Evolutionary conservation across 2,888 invertebrate species (phyloP).

Genomic region (Notocelia uddmanniana): DNA sequence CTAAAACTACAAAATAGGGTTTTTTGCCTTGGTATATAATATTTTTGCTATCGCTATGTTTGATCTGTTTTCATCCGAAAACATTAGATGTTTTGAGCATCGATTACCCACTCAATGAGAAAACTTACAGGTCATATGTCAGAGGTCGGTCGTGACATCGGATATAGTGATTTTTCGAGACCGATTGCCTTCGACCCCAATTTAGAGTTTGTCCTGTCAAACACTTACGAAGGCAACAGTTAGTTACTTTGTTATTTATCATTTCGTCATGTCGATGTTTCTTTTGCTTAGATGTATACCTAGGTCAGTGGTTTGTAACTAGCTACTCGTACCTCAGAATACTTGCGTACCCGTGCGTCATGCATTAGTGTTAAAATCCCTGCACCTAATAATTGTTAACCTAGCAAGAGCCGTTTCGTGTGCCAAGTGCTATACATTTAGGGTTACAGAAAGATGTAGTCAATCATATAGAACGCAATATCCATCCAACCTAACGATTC

Average conservation of each 20-base stretch:
- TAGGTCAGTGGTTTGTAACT: not conserved
- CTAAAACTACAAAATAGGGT: too few relatives aligned
- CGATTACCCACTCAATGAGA: slow-evolving; percentile 31
- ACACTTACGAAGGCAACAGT: slow-evolving; percentile 49
- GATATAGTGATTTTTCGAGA: slow-evolving; percentile 55
- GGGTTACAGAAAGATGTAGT: too few relatives aligned
- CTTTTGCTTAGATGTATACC: slow-evolving; percentile 17
- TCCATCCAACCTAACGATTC: too few relatives aligned
- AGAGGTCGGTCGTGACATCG: slow-evolving; percentile 52
- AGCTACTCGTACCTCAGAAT: not conserved
- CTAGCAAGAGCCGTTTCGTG: too few relatives aligned
- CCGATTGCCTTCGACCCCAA: slow-evolving; percentile 75
- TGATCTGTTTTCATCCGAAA: slow-evolving; percentile 7
- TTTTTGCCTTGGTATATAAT: too few relatives aligned
- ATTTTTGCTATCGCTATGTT: not conserved
- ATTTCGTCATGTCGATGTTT: slow-evolving; percentile 17
- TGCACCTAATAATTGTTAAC: too few relatives aligned
- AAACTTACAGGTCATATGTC: slow-evolving; percentile 49
- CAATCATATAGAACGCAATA: too few relatives aligned
- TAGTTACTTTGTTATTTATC: slow-evolving; percentile 36
- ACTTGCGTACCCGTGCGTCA: not conserved
- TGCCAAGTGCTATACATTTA: not conserved
- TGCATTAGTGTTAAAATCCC: not conserved
- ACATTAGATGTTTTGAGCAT: slow-evolving; percentile 4
- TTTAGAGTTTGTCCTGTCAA: slow-evolving; percentile 70